These are phyloP conservation scores for Lordiphosa collinella DNA, from an alignment of 1,140 invertebrate species.

Conservation along the genomic window DNA sequence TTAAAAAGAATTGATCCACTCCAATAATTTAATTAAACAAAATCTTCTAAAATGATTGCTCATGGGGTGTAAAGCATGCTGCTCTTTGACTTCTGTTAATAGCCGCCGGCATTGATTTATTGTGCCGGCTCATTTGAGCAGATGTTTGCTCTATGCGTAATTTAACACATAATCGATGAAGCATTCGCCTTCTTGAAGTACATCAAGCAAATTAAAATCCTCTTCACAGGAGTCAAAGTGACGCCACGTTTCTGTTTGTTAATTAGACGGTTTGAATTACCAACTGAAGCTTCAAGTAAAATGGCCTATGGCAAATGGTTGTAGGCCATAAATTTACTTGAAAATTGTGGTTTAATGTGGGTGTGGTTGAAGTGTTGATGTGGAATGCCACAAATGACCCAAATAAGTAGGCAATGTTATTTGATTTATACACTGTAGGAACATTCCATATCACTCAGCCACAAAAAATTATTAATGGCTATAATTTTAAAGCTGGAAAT, in stretches of 20 bases:
- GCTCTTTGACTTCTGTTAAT: conserved; percentile 7
- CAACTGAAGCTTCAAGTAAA: conserved; percentile 3
- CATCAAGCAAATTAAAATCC: conserved; percentile 54
- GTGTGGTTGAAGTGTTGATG: too few relatives aligned
- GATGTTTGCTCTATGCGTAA: conserved; percentile 54
- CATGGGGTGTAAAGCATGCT: too few relatives aligned
- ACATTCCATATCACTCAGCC: too few relatives aligned
- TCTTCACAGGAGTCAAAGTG: conserved; percentile 42
- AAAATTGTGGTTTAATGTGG: too few relatives aligned
- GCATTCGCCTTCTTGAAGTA: conserved; percentile 25
- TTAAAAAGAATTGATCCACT: too few relatives aligned
- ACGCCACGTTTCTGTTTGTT: conserved; percentile 50
- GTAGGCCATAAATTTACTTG: conserved; percentile 25
- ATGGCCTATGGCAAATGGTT: conserved; percentile 5
- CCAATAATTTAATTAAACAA: too few relatives aligned
- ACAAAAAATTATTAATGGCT: too few relatives aligned
- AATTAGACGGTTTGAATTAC: conserved; percentile 53
- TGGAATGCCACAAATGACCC: too few relatives aligned
- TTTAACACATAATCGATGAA: conserved; percentile 71
- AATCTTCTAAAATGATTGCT: too few relatives aligned
- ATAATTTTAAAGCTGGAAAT: too few relatives aligned
- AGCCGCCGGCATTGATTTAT: background rate
- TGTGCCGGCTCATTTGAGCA: conserved; percentile 34
- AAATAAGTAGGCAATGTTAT: too few relatives aligned
- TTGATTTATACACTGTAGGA: too few relatives aligned